A percentile compares a stretch with the other conserved stretches of the same genome.
phyloP scores from a whole-genome alignment of 1,140 invertebrate species.

The Lutraria rhynchaena region DNA sequence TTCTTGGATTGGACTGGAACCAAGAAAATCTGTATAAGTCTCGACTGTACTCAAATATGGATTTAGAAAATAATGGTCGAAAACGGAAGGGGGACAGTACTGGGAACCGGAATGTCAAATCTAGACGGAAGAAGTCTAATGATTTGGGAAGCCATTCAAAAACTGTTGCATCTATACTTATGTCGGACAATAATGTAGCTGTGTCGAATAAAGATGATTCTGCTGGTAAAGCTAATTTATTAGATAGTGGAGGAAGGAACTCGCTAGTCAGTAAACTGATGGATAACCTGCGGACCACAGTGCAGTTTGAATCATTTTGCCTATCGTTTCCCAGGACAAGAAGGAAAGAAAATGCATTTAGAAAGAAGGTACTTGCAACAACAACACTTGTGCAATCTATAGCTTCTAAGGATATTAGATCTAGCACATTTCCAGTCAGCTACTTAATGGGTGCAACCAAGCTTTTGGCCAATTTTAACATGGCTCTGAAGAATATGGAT shows the following conservation, averaged over 20 bases:
- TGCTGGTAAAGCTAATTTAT: neutral
- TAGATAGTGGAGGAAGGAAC: conserved; percentile 39
- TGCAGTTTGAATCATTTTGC: conserved; percentile 56
- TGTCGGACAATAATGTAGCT: conserved; percentile 22
- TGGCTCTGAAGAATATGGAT: conserved; percentile 23
- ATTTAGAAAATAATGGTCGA: neutral
- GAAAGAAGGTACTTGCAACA: conserved; percentile 22
- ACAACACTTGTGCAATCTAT: conserved; percentile 19
- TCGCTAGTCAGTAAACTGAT: conserved; percentile 41
- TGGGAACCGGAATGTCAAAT: conserved; percentile 9
- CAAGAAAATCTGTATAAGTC: conserved; percentile 23
- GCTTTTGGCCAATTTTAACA: conserved; percentile 39
- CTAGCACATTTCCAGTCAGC: conserved; percentile 28
- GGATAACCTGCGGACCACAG: conserved; percentile 49
- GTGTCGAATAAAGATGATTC: neutral
- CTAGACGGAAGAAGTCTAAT: conserved; percentile 32
- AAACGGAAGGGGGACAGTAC: conserved; percentile 24
- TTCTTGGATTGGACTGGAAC: conserved; percentile 32
- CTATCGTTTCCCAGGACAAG: conserved; percentile 43
- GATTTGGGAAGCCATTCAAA: conserved; percentile 50
- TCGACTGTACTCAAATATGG: conserved; percentile 32
- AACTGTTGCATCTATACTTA: conserved; percentile 48
- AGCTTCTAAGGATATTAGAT: neutral
- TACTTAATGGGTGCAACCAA: conserved; percentile 42
- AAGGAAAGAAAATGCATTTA: conserved; percentile 50